A percentile compares a stretch with the other conserved stretches of the same genome.
These are phyloP conservation scores for Pachyramphus minor DNA, from an alignment of 2,113 vertebrate species.

Conservation along the genomic window DNA sequence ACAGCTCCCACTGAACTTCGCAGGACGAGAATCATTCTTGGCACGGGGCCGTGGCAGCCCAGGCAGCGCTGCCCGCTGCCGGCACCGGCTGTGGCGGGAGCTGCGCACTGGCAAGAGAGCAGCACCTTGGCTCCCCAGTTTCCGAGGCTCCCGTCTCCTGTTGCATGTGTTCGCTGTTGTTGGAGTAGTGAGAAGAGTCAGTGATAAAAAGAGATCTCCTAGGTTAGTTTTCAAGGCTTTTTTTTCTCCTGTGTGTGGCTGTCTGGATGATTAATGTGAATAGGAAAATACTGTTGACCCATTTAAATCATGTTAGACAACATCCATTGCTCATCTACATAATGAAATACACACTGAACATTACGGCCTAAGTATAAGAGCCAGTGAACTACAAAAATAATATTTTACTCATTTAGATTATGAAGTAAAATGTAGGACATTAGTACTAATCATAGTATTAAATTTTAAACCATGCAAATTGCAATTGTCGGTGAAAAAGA, in stretches of 20 bases:
- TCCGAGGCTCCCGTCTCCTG: neutral
- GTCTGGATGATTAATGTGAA: slow-evolving; percentile 78
- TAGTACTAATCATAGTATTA: slow-evolving; percentile 70
- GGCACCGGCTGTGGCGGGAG: neutral
- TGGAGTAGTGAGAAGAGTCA: neutral
- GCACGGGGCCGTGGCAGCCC: neutral
- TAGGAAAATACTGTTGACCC: slow-evolving; percentile 80
- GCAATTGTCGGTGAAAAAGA: slow-evolving; percentile 70
- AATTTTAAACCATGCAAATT: slow-evolving; percentile 69
- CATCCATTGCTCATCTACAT: slow-evolving; percentile 75
- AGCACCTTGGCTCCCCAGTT: neutral
- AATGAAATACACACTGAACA: slow-evolving; percentile 73
- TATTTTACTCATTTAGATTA: slow-evolving; percentile 71
- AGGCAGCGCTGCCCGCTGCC: neutral
- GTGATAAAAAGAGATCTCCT: slow-evolving; percentile 53
- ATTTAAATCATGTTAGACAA: slow-evolving; percentile 77
- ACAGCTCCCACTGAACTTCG: neutral
- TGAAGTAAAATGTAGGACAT: slow-evolving; percentile 70
- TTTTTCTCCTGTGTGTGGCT: slow-evolving; percentile 26
- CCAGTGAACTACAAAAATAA: slow-evolving; percentile 69
- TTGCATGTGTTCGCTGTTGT: neutral
- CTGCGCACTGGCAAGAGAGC: neutral
- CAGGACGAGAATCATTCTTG: slow-evolving; percentile 8
- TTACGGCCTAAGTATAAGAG: slow-evolving; percentile 60
- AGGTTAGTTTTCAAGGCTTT: slow-evolving; percentile 53